phyloP scores from a whole-genome alignment of 1,140 invertebrate genomes.

The Drosophila biarmipes region DNA sequence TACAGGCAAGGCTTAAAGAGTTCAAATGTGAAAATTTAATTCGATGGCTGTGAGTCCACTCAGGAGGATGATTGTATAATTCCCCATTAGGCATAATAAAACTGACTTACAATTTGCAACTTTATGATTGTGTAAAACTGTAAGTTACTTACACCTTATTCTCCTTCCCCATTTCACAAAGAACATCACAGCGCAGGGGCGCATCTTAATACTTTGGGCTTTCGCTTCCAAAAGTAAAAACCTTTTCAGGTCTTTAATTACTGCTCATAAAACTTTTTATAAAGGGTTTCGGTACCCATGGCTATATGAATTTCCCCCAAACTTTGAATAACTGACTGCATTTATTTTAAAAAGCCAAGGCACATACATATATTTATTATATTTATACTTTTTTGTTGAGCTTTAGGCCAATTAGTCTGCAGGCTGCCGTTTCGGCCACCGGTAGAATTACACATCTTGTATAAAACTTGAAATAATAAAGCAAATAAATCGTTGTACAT shows the following conservation, averaged over 20 bases:
- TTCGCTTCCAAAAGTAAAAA: neutral
- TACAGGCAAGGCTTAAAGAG: neutral
- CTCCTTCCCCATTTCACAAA: neutral
- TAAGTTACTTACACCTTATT: neutral
- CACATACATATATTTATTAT: too few species aligned
- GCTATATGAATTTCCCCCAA: too few species aligned
- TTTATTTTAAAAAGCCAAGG: too few species aligned
- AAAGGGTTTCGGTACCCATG: neutral
- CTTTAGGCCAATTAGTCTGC: too few species aligned
- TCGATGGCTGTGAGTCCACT: neutral
- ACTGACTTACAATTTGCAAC: neutral
- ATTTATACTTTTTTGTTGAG: too few species aligned
- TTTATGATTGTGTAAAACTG: neutral
- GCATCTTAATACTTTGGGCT: conserved; percentile 1
- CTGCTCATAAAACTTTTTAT: neutral
- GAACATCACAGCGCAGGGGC: neutral
- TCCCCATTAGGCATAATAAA: neutral
- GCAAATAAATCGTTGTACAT: conserved; percentile 1
- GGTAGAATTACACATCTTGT: too few species aligned
- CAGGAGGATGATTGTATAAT: neutral
- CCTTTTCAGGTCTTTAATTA: neutral
- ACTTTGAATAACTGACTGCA: too few species aligned
- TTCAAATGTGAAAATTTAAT: neutral
- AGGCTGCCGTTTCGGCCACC: too few species aligned
- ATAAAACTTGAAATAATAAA: neutral